Base-by-base conservation (phyloP, 2,797 vertebrate genomes). In the Coranthus polyacanthus region DNA sequence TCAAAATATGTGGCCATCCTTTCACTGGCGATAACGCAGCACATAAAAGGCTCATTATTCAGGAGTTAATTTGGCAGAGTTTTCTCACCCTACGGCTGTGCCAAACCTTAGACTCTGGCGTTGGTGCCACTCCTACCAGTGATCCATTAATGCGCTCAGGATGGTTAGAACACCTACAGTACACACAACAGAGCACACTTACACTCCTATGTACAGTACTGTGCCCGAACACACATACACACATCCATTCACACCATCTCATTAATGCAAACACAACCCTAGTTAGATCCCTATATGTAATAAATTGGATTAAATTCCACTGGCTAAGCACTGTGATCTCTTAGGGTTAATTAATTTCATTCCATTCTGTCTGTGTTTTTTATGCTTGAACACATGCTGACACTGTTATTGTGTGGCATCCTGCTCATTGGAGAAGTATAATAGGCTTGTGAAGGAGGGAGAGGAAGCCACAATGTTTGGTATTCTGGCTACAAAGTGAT, bases 331-430 rank as follows among this genome's bases (percentile, higher is more conserved):
- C 76, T 82, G 79, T 78, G 88, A 90, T 92, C 92, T 88, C 88
- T 87, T 85, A 79, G 87, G 92, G 92, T 94, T 94, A 92, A 94
- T 94, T 92, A 92, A 92, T 91, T 91, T 91, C 82, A 87, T 88
- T 93, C 89, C 82, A 77, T 86, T 92, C 86, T 83, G 84, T 89
- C 86, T 82, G 84, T 92, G 81, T 93, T 92, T 89, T 92, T 91
- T 92, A 88, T 89, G 87, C 87, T 82, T 88, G 85, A 90, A 83
- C 90, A 88, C 89, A 91, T 91, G 89, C 90, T 90, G 88, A 88
- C 88, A 86, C 84, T 82, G 88, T 89, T 89, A 88, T 89, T 91
- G 83, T 90, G 85, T 73, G 67, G 86, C 85, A 82, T 84, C 81
- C 84, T 84, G 75, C 87, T 89, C 82, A 78, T 65, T 87, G 85